Evolutionary conservation across 2,113 vertebrate genomes (phyloP), one percentile per base, ranked within the genome.

Genomic region (Sceloporus undulatus): DNA sequence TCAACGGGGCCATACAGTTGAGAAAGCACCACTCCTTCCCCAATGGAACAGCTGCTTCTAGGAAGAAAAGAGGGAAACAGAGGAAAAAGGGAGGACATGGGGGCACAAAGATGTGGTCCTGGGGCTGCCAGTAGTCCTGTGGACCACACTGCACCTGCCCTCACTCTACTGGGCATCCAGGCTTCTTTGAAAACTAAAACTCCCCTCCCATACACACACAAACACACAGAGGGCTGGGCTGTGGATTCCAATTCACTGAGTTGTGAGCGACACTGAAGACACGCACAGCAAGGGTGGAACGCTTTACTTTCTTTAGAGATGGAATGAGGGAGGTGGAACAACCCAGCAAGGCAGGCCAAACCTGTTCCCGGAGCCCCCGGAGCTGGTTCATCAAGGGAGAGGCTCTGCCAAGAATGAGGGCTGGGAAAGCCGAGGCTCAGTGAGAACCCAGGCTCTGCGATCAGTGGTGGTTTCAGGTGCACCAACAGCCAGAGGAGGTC

Each of bases 281-380:
- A 4, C 29, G 65, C 42, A 19, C 1, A 5, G 54, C 1, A 38
- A 90, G 79, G 79, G 88, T 27, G 79, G n/a, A 34, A 59, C 84
- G 34, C 52, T 73, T 19, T 34, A 25, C 76, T 80, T 78, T 79
- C 77, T 80, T 65, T 19, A 11, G 54, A 59, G 79, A 40, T 2
- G 42, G 84, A 82, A 76, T 11, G 71, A 82, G 38, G 73, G 78
- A 89, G 71, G 88, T 7, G 13, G 5, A 54, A 14, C 77, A 42
- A 21, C 73, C 25, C 48, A 2, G 85, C 48, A 1, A 8, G 65
- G 79, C 88, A 71, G 79, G 88, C 73, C 65, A 56, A 83, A 86
- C 88, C 80, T 82, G 88, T 90, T 90, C 65, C 85, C 86, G 79
- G n/a, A 77, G 82, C 48, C 84, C 73, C 19, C 18, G 19, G 34